Conservation (phyloP, 2,797 vertebrate species). For the Gallinago nigripennis region DNA sequence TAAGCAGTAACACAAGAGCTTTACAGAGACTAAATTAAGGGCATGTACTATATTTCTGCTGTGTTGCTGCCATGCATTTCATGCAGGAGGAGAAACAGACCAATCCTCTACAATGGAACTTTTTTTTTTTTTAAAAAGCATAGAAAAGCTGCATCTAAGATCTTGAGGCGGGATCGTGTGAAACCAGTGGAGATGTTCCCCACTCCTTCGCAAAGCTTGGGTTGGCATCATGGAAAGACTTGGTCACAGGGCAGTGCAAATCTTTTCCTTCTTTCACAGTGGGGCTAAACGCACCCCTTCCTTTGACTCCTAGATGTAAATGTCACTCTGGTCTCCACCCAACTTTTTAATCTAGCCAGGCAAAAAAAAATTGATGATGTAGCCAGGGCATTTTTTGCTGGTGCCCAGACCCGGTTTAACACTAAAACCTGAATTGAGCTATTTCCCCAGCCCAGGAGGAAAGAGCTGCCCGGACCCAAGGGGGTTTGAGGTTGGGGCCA, state of each 20-base stretch:
- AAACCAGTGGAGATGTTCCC: background rate
- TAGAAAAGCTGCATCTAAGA: background rate
- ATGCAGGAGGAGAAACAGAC: slow-evolving; percentile 11
- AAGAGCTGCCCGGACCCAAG: background rate
- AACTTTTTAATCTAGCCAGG: background rate
- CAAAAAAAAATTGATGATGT: background rate
- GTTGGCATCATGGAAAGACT: background rate
- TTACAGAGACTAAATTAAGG: slow-evolving; percentile 61
- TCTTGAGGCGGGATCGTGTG: background rate
- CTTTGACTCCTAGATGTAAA: background rate
- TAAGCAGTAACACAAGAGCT: slow-evolving; percentile 51
- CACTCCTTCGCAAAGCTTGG: background rate
- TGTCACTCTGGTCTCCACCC: background rate
- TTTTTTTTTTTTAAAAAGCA: background rate
- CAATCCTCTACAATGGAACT: background rate
- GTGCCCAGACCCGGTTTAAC: background rate
- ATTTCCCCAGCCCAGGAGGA: background rate
- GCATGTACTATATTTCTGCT: slow-evolving; percentile 30
- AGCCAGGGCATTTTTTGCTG: background rate
- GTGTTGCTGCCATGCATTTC: background rate
- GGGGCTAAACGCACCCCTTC: accelerated
- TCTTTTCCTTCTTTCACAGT: background rate
- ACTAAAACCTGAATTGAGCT: background rate
- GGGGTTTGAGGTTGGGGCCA: accelerated
- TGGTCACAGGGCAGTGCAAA: accelerated